These are phyloP conservation scores for Acrocyrtus sp. DNA, from an alignment of 2,888 invertebrate species.

Conservation along the genomic window DNA sequence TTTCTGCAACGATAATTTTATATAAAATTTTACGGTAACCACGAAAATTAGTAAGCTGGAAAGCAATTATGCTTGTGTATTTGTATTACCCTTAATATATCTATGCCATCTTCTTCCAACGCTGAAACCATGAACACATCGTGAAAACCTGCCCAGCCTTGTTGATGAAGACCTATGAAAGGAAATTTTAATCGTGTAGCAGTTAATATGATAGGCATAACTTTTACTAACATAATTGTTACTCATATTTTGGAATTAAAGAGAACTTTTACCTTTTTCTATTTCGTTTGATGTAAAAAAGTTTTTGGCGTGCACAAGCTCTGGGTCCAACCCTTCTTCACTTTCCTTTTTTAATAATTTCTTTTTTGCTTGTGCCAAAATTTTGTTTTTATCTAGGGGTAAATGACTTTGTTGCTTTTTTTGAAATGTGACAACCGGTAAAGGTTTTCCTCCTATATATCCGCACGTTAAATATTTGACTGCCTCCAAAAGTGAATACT, in stretches of 20 bases:
- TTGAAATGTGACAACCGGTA: conserved; percentile 29
- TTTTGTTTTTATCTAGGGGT: conserved; percentile 28
- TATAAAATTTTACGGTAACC: neutral
- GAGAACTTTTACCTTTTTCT: conserved; percentile 37
- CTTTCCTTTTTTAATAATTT: too few species aligned
- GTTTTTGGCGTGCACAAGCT: too few species aligned
- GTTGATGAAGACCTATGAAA: conserved; percentile 54
- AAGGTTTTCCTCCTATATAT: conserved; percentile 50
- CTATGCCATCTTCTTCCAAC: conserved; percentile 78
- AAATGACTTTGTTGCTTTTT: conserved; percentile 25
- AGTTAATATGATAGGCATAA: too few species aligned
- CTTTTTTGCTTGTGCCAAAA: conserved; percentile 51
- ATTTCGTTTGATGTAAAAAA: conserved; percentile 40
- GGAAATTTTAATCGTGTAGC: too few species aligned
- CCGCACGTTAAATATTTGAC: conserved; percentile 76
- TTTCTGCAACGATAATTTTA: too few species aligned
- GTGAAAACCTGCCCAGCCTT: conserved; percentile 81
- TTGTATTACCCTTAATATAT: conserved; percentile 78
- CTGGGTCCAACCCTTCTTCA: too few species aligned
- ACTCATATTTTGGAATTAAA: neutral
- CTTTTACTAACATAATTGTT: too few species aligned
- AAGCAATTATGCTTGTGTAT: too few species aligned
- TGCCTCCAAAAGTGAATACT: conserved; percentile 78
- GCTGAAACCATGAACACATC: conserved; percentile 95
- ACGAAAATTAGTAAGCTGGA: too few species aligned